Evolutionary conservation across 1,140 invertebrate genomes (phyloP).

Genomic region (Leucophenga varia): DNA sequence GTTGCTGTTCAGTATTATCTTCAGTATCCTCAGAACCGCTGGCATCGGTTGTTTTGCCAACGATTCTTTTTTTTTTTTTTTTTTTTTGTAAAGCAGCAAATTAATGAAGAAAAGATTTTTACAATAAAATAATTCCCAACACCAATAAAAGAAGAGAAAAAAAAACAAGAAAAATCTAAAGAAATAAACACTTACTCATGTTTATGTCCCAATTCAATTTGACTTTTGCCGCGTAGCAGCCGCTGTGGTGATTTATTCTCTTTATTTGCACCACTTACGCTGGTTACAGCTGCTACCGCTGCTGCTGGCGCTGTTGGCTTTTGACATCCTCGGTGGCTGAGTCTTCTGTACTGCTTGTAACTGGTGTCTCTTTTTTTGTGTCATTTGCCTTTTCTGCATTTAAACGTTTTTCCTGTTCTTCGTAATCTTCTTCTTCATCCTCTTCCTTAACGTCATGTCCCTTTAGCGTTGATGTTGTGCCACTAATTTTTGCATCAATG

Average conservation of each 20-base stretch:
- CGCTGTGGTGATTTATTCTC: slow-evolving; percentile 43
- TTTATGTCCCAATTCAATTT: slow-evolving; percentile 41
- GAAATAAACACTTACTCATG: slow-evolving; percentile 51
- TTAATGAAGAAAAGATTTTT: not conserved
- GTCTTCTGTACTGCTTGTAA: too few species aligned
- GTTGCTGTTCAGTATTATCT: slow-evolving; percentile 10
- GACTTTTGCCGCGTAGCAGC: slow-evolving; percentile 42
- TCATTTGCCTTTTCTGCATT: slow-evolving; percentile 12
- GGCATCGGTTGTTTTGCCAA: slow-evolving; percentile 12
- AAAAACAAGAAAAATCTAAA: slow-evolving; percentile 12
- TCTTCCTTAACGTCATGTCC: slow-evolving; percentile 44
- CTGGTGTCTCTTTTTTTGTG: not conserved
- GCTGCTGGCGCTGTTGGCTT: not conserved
- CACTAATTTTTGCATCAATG: slow-evolving; percentile 28
- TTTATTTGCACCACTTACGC: slow-evolving; percentile 22
- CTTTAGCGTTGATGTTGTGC: slow-evolving; percentile 25
- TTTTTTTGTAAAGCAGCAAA: not conserved
- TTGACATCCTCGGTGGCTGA: too few species aligned
- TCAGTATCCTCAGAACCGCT: slow-evolving; percentile 24
- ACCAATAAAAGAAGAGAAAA: slow-evolving; percentile 2
- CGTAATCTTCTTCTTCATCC: slow-evolving; percentile 34
- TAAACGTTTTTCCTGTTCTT: slow-evolving; percentile 17
- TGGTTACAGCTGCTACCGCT: not conserved
- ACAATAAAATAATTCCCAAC: not conserved
- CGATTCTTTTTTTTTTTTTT: not conserved